A percentile compares a stretch with the other conserved stretches of the same genome.
These are phyloP conservation scores for Sesia bembeciformis DNA, from an alignment of 2,888 invertebrate species.

Conservation along the genomic window DNA sequence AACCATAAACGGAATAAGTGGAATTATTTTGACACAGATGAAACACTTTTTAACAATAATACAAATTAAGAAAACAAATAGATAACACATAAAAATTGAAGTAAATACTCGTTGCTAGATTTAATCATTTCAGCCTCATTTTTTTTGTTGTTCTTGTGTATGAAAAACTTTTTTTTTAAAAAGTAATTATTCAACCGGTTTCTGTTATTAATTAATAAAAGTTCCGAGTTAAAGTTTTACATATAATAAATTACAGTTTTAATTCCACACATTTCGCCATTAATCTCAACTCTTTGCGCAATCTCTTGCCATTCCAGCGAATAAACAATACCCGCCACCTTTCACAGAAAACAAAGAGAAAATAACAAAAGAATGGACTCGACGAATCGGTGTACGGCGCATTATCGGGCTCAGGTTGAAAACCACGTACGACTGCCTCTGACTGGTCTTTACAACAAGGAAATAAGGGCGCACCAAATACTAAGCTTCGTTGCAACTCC, in stretches of 20 bases:
- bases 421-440: constrained; percentile 42
- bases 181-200: too few species aligned
- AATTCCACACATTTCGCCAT: constrained; percentile 53
- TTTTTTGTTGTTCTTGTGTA: too few species aligned
- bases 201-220: too few species aligned
- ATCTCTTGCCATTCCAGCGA: constrained; percentile 55
- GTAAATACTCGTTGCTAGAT: too few species aligned
- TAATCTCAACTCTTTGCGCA: constrained; percentile 67
- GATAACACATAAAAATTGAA: too few species aligned
- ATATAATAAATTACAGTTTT: not conserved
- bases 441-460: constrained; percentile 41
- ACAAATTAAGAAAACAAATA: too few species aligned
- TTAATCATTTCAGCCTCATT: too few species aligned
- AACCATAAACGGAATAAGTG: too few species aligned
- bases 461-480: constrained; percentile 3
- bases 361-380: constrained; percentile 63
- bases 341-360: constrained; percentile 57
- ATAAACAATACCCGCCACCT: constrained; percentile 67
- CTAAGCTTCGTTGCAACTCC: not conserved
- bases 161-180: too few species aligned
- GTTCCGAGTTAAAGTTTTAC: too few species aligned
- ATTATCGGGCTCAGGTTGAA: constrained; percentile 38
- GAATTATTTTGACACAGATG: too few species aligned
- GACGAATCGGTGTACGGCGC: constrained; percentile 55
- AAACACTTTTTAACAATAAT: too few species aligned